A percentile compares a stretch with the other conserved stretches of the same genome.
These are phyloP conservation scores for Eledona agricola DNA, from an alignment of 2,888 invertebrate genomes.

Conservation along the genomic window DNA sequence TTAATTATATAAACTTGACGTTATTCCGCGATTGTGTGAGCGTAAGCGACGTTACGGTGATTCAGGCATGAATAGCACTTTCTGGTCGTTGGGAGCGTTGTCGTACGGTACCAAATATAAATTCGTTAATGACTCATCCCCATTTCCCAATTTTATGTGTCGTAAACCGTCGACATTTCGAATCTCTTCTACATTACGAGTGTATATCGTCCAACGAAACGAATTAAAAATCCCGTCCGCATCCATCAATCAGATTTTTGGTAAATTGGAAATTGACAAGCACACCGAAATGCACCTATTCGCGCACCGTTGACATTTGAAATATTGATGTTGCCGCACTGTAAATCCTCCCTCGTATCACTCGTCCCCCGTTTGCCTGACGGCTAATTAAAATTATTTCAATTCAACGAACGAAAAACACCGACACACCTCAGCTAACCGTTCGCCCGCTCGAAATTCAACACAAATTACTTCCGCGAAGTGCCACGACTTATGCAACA, in stretches of 20 bases:
- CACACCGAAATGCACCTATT: constrained; percentile 15
- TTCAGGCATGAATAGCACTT: too few relatives aligned
- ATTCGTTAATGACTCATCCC: constrained; percentile 26
- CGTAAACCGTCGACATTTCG: constrained; percentile 20
- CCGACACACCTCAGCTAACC: background rate
- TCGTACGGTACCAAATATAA: constrained; percentile 20
- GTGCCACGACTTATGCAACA: constrained; percentile 6
- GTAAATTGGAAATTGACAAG: constrained; percentile 12
- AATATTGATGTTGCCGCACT: constrained; percentile 12
- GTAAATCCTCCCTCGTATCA: constrained; percentile 6
- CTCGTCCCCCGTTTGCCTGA: constrained; percentile 2
- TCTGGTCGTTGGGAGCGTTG: too few relatives aligned
- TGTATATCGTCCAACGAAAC: constrained; percentile 17
- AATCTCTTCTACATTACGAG: constrained; percentile 2
- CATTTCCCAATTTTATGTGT: constrained; percentile 10
- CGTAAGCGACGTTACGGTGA: too few relatives aligned
- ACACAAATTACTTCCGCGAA: constrained; percentile 10
- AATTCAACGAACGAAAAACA: constrained; percentile 1
- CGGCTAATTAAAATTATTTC: constrained; percentile 8
- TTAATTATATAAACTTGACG: too few relatives aligned
- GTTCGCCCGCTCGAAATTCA: constrained; percentile 3
- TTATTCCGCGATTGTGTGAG: too few relatives aligned
- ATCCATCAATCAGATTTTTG: constrained; percentile 7
- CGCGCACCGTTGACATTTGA: constrained; percentile 3
- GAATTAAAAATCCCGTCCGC: constrained; percentile 15